These are phyloP conservation scores for Botrylloides violaceus DNA, from an alignment of 23 tunicate species.

Conservation along the genomic window DNA sequence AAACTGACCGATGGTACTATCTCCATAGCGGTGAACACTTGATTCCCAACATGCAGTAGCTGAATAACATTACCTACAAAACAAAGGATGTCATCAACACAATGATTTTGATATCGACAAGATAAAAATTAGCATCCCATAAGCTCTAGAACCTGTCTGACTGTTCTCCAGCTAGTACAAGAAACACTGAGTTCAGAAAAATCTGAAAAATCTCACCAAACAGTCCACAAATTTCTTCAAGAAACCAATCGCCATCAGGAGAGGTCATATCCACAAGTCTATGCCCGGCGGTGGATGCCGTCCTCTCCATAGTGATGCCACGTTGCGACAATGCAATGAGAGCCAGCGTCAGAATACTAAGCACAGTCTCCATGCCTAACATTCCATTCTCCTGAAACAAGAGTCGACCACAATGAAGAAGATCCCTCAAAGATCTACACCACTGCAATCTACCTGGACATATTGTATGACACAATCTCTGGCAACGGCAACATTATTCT, in stretches of 20 bases:
- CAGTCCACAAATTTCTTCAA: conserved; percentile 83
- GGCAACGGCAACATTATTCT: conserved; percentile 25
- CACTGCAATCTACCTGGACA: too few species aligned
- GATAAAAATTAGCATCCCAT: too few species aligned
- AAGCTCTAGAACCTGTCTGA: too few species aligned
- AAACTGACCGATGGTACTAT: conserved; percentile 19
- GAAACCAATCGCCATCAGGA: conserved; percentile 95
- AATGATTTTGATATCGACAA: too few species aligned
- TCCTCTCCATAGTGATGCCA: conserved; percentile 89
- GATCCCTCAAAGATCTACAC: background rate
- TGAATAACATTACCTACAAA: conserved; percentile 58
- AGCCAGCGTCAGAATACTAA: conserved; percentile 35
- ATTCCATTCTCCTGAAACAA: conserved; percentile 44
- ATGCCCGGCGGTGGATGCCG: conserved; percentile 75
- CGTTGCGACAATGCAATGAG: conserved; percentile 48
- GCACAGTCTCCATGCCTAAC: conserved; percentile 40
- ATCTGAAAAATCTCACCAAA: conserved; percentile 68
- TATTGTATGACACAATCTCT: conserved; percentile 52
- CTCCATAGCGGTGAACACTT: conserved; percentile 23
- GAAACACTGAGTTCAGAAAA: background rate
- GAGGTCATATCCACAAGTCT: conserved; percentile 91
- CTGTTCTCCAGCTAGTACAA: too few species aligned
- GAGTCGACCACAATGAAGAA: too few species aligned
- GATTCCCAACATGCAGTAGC: conserved; percentile 59
- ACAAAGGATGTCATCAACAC: background rate